Evolutionary conservation across 2,888 invertebrate genomes (phyloP).

Genomic region (Pycnomerus fuliginosus): DNA sequence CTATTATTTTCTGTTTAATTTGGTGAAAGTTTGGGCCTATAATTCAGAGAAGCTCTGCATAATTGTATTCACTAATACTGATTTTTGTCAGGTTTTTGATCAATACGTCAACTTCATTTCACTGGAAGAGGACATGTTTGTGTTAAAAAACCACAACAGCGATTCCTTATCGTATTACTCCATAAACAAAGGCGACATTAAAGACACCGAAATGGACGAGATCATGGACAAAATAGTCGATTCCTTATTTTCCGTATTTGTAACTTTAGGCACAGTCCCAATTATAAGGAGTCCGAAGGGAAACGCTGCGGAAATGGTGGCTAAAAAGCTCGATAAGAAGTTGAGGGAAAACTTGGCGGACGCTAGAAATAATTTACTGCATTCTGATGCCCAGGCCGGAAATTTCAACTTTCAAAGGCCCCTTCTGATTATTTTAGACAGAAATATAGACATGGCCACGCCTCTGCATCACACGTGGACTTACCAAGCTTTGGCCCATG

Average conservation of each 20-base stretch:
- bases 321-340: constrained; percentile 95
- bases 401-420: constrained; percentile 89
- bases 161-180: constrained; percentile 93
- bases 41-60: too few species aligned
- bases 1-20: too few species aligned
- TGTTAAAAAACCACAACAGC: constrained; percentile 88
- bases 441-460: constrained; percentile 95
- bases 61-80: too few species aligned
- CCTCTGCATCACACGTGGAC: constrained; percentile 99
- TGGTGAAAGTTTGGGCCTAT: too few species aligned
- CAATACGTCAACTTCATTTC: constrained; percentile 99
- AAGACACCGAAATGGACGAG: constrained; percentile 92
- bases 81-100: constrained; percentile 73
- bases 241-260: constrained; percentile 95
- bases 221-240: constrained; percentile 95
- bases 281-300: constrained; percentile 90
- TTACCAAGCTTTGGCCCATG: constrained; percentile 97
- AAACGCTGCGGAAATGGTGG: constrained; percentile 98
- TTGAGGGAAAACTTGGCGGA: constrained; percentile 95
- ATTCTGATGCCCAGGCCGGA: constrained; percentile 76
- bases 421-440: constrained; percentile 85
- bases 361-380: constrained; percentile 93
- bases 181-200: constrained; percentile 90
- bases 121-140: constrained; percentile 96
- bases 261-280: constrained; percentile 89